phyloP scores from a whole-genome alignment of 2,888 invertebrate species.

The Hyppa rectilinea region DNA sequence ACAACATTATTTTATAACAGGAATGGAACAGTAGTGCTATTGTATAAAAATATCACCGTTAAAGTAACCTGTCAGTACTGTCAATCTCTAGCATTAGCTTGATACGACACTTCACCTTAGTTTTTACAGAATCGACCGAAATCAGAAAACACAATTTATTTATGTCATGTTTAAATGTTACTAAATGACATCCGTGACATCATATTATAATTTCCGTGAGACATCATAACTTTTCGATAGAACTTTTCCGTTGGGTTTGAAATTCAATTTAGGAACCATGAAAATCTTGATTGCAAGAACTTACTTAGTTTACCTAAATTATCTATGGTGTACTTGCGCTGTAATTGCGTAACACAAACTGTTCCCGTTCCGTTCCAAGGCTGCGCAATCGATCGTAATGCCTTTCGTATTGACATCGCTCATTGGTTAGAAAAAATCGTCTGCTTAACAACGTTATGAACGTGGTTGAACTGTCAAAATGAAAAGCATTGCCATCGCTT shows the following conservation, averaged over 20 bases:
- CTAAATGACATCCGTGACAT: background rate
- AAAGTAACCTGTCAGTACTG: no score
- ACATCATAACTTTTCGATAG: background rate
- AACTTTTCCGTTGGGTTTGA: background rate
- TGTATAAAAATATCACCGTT: no score
- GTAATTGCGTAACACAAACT: background rate
- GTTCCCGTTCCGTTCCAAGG: no score
- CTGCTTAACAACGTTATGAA: background rate
- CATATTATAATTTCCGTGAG: conserved; percentile 17
- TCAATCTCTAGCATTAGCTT: no score
- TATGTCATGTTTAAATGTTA: background rate
- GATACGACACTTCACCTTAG: no score
- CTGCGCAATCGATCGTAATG: background rate
- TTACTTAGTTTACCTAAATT: background rate
- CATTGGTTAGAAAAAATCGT: background rate
- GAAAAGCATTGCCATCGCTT: background rate
- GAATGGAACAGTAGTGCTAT: background rate
- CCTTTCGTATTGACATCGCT: background rate
- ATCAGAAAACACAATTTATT: background rate
- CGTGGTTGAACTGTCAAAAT: background rate
- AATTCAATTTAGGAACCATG: background rate
- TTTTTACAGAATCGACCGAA: no score
- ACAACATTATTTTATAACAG: no score
- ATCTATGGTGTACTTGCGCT: background rate
- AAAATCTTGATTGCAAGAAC: background rate